Evolutionary conservation across 2,888 invertebrate species (phyloP), one percentile per base, ranked within the genome.

Genomic region (Sminthurinus aureus): DNA sequence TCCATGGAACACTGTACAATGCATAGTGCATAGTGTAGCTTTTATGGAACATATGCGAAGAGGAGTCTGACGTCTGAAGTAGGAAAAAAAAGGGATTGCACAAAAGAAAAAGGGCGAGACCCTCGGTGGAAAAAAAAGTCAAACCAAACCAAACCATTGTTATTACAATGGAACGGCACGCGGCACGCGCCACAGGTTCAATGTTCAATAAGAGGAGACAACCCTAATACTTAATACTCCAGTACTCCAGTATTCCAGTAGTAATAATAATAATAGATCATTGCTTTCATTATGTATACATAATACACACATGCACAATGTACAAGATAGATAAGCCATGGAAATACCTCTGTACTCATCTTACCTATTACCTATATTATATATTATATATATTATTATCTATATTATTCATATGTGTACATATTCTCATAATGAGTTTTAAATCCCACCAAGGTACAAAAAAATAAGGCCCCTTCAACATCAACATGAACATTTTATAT

Each of bases 131-230:
- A 81, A 79, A 79, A 79, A 81, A 81, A 81, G 81, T 81, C 81
- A 81, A 81, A 73, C 81, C 52, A 81, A 81, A 73, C 81, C 52
- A 58, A 50, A n/a, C 81, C 64, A 81, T 81, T 81, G 81, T 81
- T 58, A 71, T 67, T 26, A 52, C 24, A 69, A 80, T 22, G n/a
- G 76, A 64, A 64, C 79, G 80, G 83, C 83, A 83, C 83, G 83
- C 79, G 80, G 83, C 83, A 83, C 83, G 83, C 79, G 83, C 83
- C 83, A 79, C 83, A 83, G 80, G 83, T 83, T 79, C 83, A 79
- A 83, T 79, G 83, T 78, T 84, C 76, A 83, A 75, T 74, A 52
- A 22, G 80, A 69, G 69, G 79, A 79, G 79, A 80, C 71, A 80
- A 71, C n/a, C 38, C 66, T 6, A 22, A 20, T 20, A n/a, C 22